Conservation (phyloP, 2,888 invertebrate genomes). For the Phragmatobia fuliginosa region DNA sequence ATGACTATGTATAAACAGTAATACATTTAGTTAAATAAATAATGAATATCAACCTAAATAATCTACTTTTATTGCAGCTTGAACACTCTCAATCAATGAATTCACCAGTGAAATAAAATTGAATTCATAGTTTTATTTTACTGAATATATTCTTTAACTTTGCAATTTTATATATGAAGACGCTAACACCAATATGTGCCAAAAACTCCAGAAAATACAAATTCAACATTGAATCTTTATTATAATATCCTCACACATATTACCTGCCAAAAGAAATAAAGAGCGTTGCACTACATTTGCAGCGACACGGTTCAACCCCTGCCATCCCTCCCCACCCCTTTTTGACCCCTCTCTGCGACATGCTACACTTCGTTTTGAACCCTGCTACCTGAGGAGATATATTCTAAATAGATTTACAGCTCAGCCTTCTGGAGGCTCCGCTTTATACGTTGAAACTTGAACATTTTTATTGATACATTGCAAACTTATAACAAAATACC, state of each 20-base stretch:
- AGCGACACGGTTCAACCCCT: slow-evolving; percentile 19
- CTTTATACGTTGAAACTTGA: slow-evolving; percentile 49
- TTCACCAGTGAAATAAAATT: too few relatives aligned
- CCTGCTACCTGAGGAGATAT: slow-evolving; percentile 43
- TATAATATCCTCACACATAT: slow-evolving; percentile 3
- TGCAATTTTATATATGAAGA: background rate
- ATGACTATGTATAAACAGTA: too few relatives aligned
- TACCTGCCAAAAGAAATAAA: slow-evolving; percentile 31
- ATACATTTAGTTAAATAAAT: too few relatives aligned
- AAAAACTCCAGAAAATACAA: background rate
- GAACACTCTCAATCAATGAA: too few relatives aligned
- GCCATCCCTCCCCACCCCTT: background rate
- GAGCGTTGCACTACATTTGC: slow-evolving; percentile 33
- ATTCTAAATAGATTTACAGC: slow-evolving; percentile 52
- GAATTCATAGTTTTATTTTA: background rate
- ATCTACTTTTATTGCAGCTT: too few relatives aligned
- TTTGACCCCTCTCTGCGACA: slow-evolving; percentile 19
- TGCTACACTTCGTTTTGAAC: slow-evolving; percentile 36
- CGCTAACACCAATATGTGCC: background rate
- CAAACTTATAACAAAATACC: slow-evolving; percentile 38
- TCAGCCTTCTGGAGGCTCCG: slow-evolving; percentile 33
- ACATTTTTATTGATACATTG: slow-evolving; percentile 44
- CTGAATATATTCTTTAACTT: background rate
- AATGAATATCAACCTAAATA: too few relatives aligned
- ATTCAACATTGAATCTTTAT: slow-evolving; percentile 7